Conservation (phyloP, 2,888 invertebrate genomes). For the Eupithecia vulgata region DNA sequence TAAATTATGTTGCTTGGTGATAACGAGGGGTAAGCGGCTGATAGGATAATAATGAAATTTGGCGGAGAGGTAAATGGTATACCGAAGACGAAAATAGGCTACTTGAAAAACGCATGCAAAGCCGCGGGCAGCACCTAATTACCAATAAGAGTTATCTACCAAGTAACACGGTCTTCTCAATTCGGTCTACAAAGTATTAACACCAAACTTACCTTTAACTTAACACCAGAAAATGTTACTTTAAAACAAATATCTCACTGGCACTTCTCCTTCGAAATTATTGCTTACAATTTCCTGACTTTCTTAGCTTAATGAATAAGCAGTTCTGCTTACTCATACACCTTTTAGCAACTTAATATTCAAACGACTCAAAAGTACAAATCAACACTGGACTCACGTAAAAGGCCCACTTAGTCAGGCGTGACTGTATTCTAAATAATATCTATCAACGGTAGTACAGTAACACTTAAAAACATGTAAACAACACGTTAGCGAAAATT, state of each 20-base stretch:
- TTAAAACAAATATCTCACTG: too few relatives aligned
- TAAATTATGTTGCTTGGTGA: too few relatives aligned
- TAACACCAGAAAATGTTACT: neutral
- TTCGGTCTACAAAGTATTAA: neutral
- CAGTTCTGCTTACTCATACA: neutral
- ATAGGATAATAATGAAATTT: too few relatives aligned
- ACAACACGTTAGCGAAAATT: conserved; percentile 69
- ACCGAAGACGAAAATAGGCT: too few relatives aligned
- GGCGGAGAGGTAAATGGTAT: too few relatives aligned
- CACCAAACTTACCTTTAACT: too few relatives aligned
- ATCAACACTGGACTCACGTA: neutral
- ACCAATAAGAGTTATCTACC: neutral
- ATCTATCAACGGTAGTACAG: conserved; percentile 35
- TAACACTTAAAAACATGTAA: conserved; percentile 67
- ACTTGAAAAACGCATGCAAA: too few relatives aligned
- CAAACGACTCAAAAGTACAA: neutral
- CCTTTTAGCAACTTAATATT: neutral
- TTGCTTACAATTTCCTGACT: too few relatives aligned
- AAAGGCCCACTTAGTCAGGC: neutral
- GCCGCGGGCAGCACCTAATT: too few relatives aligned
- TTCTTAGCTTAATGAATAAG: neutral
- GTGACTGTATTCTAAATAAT: neutral
- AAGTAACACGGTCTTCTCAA: neutral
- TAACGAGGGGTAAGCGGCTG: too few relatives aligned
- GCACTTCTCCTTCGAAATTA: too few relatives aligned